Base-by-base conservation (phyloP, 2,888 invertebrate genomes). In the Ormyrus nitidulus region DNA sequence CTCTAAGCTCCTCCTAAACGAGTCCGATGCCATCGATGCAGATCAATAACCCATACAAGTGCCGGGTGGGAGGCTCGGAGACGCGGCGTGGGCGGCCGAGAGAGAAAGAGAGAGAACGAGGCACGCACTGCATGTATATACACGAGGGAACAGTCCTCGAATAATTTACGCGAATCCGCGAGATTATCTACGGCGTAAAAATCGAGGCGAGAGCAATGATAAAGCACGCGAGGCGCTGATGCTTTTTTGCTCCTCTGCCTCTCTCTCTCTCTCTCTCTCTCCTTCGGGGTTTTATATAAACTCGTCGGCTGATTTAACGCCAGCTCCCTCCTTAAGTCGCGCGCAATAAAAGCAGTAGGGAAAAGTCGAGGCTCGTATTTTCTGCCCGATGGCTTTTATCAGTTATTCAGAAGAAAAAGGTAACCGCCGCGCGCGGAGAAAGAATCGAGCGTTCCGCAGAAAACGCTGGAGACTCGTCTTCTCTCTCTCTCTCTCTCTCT, bases 1-100 rank as follows among this genome's bases (percentile, higher is more conserved):
- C n/a, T 66, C 44, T 44, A 66, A 66, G 48, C 64, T 59, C 66
- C 44, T 49, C 51, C 65, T 34, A 59, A n/a, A 9, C 46, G 54
- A 69, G 34, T 65, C 65, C 80, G 66, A 79, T 71, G 77, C 83
- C 83, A 83, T 84, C 85, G 85, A 84, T 84, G 83, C 83, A 84
- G 85, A 86, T 86, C 86, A 84, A 86, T 86, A 86, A 64, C 83
- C 84, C 85, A 84, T 83, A 85, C 82, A 83, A 81, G 81, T 83
- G 80, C 81, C 68, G 49, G 51, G 58, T 19, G 71, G 77, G 79
- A 51, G 75, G 78, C 34, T 34, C 34, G 34, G 34, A 34, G 34
- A 78, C 49, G 44, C 9, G 11, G 7, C 53, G 10, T 13, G 65
- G 8, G 66, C 34, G 44, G 49, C 10, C 69, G 49, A 11, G 19